Evolutionary conservation across 2,113 vertebrate species (phyloP).

Genomic region (Sander vitreus): DNA sequence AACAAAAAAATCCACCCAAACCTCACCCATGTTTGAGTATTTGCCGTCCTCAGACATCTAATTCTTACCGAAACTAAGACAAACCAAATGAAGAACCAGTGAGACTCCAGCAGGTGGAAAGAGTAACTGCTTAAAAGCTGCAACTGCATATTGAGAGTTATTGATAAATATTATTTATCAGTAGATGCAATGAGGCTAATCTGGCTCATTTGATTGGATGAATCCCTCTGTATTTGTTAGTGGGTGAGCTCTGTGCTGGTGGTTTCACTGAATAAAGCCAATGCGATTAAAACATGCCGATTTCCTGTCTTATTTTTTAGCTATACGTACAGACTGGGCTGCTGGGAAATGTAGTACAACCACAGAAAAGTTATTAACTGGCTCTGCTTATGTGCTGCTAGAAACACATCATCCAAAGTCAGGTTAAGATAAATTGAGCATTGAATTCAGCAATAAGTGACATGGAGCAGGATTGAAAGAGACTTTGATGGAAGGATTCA

Average conservation of each 20-base stretch:
- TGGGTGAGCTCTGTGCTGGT: neutral
- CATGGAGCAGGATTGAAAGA: too few relatives aligned
- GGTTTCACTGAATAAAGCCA: conserved; percentile 81
- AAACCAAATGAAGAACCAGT: conserved; percentile 43
- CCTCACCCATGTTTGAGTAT: conserved; percentile 9
- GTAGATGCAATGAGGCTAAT: conserved; percentile 15
- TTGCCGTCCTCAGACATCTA: neutral
- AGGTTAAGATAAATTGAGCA: neutral
- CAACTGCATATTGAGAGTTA: neutral
- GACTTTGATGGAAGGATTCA: too few relatives aligned
- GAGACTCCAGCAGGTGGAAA: conserved; percentile 53
- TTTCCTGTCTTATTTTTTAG: neutral
- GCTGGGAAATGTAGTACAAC: neutral
- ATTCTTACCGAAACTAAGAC: conserved; percentile 49
- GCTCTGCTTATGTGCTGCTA: too few relatives aligned
- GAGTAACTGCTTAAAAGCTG: neutral
- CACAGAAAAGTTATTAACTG: neutral
- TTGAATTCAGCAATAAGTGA: neutral
- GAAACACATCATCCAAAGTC: neutral
- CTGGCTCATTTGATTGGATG: conserved; percentile 8
- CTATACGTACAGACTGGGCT: neutral
- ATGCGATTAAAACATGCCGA: conserved; percentile 39
- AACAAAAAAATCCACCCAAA: neutral
- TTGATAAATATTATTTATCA: neutral
- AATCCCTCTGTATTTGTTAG: conserved; percentile 28